Base-by-base conservation (phyloP, 2,888 invertebrate genomes). In the Gastracanthus pulcherrimus region DNA sequence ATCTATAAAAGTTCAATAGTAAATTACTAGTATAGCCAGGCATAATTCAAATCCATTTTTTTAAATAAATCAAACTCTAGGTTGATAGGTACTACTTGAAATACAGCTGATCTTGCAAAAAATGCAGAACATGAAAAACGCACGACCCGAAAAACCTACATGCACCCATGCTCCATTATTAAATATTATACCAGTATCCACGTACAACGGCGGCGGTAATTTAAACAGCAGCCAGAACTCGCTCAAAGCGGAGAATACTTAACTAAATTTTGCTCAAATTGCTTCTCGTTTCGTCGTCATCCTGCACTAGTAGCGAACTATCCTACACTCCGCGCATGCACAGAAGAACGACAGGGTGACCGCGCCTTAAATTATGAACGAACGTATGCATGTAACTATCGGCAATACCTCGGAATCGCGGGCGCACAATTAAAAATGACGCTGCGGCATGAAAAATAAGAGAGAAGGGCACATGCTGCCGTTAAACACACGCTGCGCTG, bases 371-470 rank as follows among this genome's bases (percentile, higher is more conserved):
- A 11, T 13, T 55, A 19, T 16, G 19, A 23, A 51, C n/a, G n/a
- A n/a, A n/a, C n/a, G n/a, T n/a, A n/a, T n/a, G n/a, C n/a, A n/a
- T 11, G 0, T 51, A 51, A 51, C 6, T 11, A 76, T 76, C 36
- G 29, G 38, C 38, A n/a, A n/a, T 55, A 2, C 7, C 13, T 29
- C 7, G n/a, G 31, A n/a, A n/a, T n/a, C n/a, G n/a, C n/a, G n/a
- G n/a, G n/a, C n/a, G n/a, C n/a, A n/a, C 66, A 76, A 67, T 76
- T 76, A 76, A 76, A 60, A 66, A 58, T 36, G 36, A 66, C 51
- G 23, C 11, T 26, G 23, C 34, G 6, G 9, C 26, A 11, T 16
- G 19, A 34, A 74, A 45, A 62, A 45, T n/a, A 41, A 3, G 11
- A 36, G 9, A 9, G n/a, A 48, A 64, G 48, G n/a, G n/a, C n/a